Evolutionary conservation across 2,113 vertebrate species (phyloP), one percentile per base, ranked within the genome.

Genomic region (Scortum barcoo): DNA sequence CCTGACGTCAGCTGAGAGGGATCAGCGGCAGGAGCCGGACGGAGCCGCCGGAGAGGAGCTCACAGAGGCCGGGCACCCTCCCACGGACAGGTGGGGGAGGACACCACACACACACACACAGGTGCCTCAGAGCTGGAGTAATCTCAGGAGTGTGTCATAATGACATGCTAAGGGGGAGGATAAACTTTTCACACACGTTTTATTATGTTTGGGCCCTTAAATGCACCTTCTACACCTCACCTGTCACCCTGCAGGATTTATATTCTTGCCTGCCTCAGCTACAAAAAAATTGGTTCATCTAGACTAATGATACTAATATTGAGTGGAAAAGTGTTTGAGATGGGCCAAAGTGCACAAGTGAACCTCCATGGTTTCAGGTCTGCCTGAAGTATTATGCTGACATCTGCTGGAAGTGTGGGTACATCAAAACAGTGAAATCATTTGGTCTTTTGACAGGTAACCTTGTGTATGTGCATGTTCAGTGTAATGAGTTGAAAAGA

Each of bases 1-100:
- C 87, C 90, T 95, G 93, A 95, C 95, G 95, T 96, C 94, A 95
- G 81, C 79, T 76, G 91, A 89, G 73, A 89, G 85, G 86, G 93
- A 91, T 93, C 90, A 89, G 69, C 40, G 28, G 75, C 83, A 85
- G 87, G 69, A 86, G 74, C 76, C 72, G 28, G 78, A 77, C 63
- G 44, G 82, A 87, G 53, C 84, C 58, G 76, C 78, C 19, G 69
- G 40, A 63, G 22, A 42, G 85, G 83, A 76, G 76, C 84, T n/a
- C 33, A 30, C 38, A 38, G 71, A 24, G 26, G 12, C 58, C 51
- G 51, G 80, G 72, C 74, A 38, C 83, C 92, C 88, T 89, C 94
- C 89, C 75, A 69, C 76, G 88, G 88, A 90, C 94, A 95, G 94
- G 95, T 94, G 81, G 67, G 87, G 75, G 67, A 79, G 46, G 20